These are phyloP conservation scores for Catocala sponsa DNA, from an alignment of 2,888 invertebrate species.

Conservation along the genomic window DNA sequence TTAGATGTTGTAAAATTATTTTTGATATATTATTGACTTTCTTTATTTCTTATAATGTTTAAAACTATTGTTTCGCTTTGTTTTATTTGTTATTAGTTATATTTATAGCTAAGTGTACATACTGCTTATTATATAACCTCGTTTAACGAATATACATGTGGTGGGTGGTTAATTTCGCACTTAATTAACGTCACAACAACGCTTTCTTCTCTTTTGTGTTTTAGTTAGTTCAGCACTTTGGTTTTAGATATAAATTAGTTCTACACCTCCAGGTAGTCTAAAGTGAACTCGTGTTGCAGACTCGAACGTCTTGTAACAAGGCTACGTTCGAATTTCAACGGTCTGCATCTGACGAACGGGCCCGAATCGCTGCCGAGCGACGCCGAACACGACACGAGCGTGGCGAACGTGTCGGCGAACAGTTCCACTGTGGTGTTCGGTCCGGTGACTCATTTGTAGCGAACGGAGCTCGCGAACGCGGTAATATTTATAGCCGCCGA, in stretches of 20 bases:
- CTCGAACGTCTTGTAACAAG: slow-evolving; percentile 88
- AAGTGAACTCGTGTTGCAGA: slow-evolving; percentile 77
- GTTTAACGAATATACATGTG: slow-evolving; percentile 23
- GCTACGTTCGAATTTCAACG: slow-evolving; percentile 85
- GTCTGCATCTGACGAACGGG: slow-evolving; percentile 75
- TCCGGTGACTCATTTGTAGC: slow-evolving; percentile 89
- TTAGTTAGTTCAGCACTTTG: slow-evolving; percentile 24
- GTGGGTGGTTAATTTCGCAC: slow-evolving; percentile 23
- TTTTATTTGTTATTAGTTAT: background rate
- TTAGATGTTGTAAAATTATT: slow-evolving; percentile 4
- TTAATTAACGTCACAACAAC: slow-evolving; percentile 14
- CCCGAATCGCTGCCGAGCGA: slow-evolving; percentile 82
- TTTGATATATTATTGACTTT: background rate
- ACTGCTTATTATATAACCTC: slow-evolving; percentile 18
- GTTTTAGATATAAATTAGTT: slow-evolving; percentile 24
- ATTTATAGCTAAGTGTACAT: slow-evolving; percentile 13
- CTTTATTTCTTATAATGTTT: background rate
- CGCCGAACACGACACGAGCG: slow-evolving; percentile 73
- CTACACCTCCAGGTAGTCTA: slow-evolving; percentile 50
- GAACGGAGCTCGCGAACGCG: slow-evolving; percentile 65
- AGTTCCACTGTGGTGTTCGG: slow-evolving; percentile 87
- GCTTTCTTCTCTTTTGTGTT: slow-evolving; percentile 16
- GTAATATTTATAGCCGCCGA: slow-evolving; percentile 66
- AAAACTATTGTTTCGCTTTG: slow-evolving; percentile 3
- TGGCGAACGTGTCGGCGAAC: slow-evolving; percentile 71